Evolutionary conservation across 2,797 vertebrate genomes (phyloP).

Genomic region (Tapirus indicus): DNA sequence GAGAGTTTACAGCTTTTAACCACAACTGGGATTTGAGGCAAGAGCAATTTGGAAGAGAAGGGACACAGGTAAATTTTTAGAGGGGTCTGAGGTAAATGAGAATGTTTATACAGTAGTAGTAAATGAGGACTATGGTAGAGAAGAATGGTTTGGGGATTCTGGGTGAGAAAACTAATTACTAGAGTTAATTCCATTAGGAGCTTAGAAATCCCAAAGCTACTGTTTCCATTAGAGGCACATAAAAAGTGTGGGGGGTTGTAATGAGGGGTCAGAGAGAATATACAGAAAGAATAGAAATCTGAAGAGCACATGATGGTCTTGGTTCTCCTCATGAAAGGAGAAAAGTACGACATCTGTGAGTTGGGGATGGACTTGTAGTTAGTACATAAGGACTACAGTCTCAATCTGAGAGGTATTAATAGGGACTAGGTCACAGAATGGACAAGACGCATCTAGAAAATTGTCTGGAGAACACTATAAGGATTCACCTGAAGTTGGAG

Average conservation of each 20-base stretch:
- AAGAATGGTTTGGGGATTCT: not conserved
- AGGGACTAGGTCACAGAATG: not conserved
- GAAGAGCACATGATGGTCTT: not conserved
- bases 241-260: not conserved
- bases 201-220: not conserved
- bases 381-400: not conserved
- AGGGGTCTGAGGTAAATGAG: not conserved
- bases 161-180: not conserved
- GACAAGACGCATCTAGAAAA: not conserved
- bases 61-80: not conserved
- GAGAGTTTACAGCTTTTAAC: not conserved
- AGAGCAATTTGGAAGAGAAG: not conserved
- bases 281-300: not conserved
- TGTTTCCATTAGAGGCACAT: not conserved
- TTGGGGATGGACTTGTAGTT: not conserved
- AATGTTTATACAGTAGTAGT: not conserved
- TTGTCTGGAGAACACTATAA: not conserved
- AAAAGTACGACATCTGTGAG: not conserved
- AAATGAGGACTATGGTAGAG: not conserved
- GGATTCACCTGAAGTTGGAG: not conserved
- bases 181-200: not conserved
- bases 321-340: not conserved
- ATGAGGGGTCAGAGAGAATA: not conserved
- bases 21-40: not conserved
- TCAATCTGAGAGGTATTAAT: not conserved